Evolutionary conservation across 2,888 invertebrate genomes (phyloP).

Genomic region (Stenodema calcarata): DNA sequence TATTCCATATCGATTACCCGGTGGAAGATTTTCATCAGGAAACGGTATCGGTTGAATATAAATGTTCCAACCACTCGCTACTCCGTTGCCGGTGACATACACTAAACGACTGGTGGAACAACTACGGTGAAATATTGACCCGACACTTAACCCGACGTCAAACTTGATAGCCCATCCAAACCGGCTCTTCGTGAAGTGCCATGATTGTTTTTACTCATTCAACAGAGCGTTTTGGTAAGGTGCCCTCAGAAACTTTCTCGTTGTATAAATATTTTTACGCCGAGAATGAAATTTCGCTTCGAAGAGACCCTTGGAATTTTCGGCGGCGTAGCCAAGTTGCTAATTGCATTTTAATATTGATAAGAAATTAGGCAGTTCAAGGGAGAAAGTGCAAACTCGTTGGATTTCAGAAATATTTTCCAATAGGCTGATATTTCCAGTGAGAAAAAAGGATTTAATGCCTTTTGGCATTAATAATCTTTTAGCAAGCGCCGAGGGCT

Average conservation of each 20-base stretch:
- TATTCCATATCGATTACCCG: background rate
- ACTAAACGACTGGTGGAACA: background rate
- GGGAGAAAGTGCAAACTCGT: no score
- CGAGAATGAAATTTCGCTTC: background rate
- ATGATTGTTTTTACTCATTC: slow-evolving; percentile 2
- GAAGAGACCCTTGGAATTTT: background rate
- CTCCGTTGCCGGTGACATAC: background rate
- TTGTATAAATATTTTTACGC: background rate
- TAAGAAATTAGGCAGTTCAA: background rate
- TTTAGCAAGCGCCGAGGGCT: no score
- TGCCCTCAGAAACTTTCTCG: background rate
- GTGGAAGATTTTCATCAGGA: background rate
- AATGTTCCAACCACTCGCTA: background rate
- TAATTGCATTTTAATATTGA: background rate
- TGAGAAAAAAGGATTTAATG: no score
- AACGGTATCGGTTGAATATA: background rate
- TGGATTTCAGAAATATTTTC: no score
- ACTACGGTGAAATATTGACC: background rate
- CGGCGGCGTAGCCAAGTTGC: background rate
- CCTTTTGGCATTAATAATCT: no score
- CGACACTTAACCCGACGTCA: background rate
- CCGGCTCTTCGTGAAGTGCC: background rate
- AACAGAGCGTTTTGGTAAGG: background rate
- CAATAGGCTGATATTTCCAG: no score
- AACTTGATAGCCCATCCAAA: background rate